Evolutionary conservation across 1,140 invertebrate genomes (phyloP).

Genomic region (Aphidius ervi): DNA sequence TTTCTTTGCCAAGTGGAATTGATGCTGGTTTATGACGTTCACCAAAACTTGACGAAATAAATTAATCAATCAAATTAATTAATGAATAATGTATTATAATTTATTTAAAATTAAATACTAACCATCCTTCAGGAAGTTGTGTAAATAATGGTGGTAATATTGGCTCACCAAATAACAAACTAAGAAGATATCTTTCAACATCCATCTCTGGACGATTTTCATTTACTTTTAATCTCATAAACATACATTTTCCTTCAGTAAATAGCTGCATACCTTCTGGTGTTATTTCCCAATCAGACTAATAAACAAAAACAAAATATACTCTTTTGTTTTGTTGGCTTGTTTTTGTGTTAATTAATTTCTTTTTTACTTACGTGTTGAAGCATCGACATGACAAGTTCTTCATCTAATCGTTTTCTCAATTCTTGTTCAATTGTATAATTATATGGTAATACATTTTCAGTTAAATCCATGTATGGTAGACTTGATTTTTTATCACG

Average conservation of each 20-base stretch:
- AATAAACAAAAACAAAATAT: conserved; percentile 13
- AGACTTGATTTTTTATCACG: conserved; percentile 44
- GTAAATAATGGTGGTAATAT: conserved; percentile 30
- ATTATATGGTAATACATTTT: conserved; percentile 41
- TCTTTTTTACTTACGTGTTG: too few species aligned
- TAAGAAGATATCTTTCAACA: conserved; percentile 39
- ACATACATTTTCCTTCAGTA: conserved; percentile 44
- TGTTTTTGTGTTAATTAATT: too few species aligned
- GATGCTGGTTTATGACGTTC: conserved; percentile 39
- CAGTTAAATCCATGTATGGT: conserved; percentile 42
- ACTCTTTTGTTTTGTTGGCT: conserved; percentile 8
- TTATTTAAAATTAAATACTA: conserved; percentile 8
- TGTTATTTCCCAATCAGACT: conserved; percentile 39
- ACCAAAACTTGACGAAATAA: conserved; percentile 28
- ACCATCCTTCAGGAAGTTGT: conserved; percentile 40
- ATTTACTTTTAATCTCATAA: conserved; percentile 38
- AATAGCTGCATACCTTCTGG: conserved; percentile 37
- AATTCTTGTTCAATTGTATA: conserved; percentile 43
- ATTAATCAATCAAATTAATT: not conserved
- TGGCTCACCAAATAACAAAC: conserved; percentile 38
- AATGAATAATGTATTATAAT: not conserved
- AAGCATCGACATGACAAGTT: conserved; percentile 5
- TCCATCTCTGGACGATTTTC: conserved; percentile 36
- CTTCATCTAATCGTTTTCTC: conserved; percentile 38
- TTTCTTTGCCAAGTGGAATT: conserved; percentile 34